A percentile compares a stretch with the other conserved stretches of the same genome.
Conservation (phyloP, 2,797 vertebrate species). For the Catamblyrhynchus diadema region DNA sequence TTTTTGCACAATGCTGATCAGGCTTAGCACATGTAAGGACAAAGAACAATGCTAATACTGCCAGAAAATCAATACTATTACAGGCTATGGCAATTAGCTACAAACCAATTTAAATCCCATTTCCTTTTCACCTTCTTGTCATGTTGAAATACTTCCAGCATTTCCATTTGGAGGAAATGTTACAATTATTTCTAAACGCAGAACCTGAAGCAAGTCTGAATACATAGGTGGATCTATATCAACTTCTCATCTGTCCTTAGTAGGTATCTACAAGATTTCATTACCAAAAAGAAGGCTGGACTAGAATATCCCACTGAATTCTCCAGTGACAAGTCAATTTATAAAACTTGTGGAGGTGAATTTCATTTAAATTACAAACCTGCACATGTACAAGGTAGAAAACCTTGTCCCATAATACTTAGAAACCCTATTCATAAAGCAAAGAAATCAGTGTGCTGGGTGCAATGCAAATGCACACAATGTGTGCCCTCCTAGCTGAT, state of each 20-base stretch:
- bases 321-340: background rate
- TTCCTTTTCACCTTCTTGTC: conserved; percentile 18
- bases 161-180: conserved; percentile 10
- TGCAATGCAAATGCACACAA: background rate
- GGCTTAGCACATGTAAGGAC: background rate
- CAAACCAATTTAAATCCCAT: conserved; percentile 50
- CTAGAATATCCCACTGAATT: background rate
- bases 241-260: background rate
- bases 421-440: background rate
- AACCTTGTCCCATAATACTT: background rate
- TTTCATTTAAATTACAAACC: background rate
- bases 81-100: conserved; percentile 47
- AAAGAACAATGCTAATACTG: conserved; percentile 29
- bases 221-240: background rate
- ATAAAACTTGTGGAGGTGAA: background rate
- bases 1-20: background rate
- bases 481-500: rapidly evolving
- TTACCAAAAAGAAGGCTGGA: background rate
- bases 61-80: conserved; percentile 54
- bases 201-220: background rate
- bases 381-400: background rate
- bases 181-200: background rate
- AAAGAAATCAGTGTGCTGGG: background rate
- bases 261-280: background rate
- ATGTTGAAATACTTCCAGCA: conserved; percentile 14